These are phyloP conservation scores for Sipha maydis DNA, from an alignment of 2,888 invertebrate species.

Conservation along the genomic window DNA sequence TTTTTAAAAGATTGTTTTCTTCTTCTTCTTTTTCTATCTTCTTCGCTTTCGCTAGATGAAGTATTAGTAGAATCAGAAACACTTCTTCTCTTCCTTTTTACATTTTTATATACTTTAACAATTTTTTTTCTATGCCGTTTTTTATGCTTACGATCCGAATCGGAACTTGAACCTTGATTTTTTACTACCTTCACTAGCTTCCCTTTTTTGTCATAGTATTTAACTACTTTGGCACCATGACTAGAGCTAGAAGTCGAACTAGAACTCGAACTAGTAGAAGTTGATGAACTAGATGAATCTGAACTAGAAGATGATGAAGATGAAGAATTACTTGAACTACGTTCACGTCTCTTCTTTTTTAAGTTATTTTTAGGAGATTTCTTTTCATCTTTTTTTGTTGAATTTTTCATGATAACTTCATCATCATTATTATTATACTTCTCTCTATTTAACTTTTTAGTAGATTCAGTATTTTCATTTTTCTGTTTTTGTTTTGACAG, in stretches of 20 bases:
- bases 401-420: conserved; percentile 64
- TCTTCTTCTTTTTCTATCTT: conserved; percentile 60
- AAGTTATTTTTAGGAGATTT: conserved; percentile 67
- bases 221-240: conserved; percentile 64
- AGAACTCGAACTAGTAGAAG: conserved; percentile 64
- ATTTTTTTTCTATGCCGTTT: conserved; percentile 63
- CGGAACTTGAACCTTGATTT: conserved; percentile 64
- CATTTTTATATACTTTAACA: conserved; percentile 64
- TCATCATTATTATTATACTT: conserved; percentile 64
- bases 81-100: conserved; percentile 63
- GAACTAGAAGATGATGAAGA: conserved; percentile 56
- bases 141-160: conserved; percentile 65
- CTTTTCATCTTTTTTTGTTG: conserved; percentile 67
- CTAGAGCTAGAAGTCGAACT: conserved; percentile 63
- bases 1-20: conserved; percentile 61
- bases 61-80: conserved; percentile 63
- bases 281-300: conserved; percentile 63
- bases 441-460: conserved; percentile 59
- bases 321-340: conserved; percentile 58
- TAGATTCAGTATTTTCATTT: conserved; percentile 64
- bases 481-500: conserved; percentile 64
- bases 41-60: conserved; percentile 51
- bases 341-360: conserved; percentile 65
- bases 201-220: conserved; percentile 65
- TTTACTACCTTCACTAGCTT: conserved; percentile 65